Conservation (phyloP, 2,797 vertebrate species). For the Rhadinocentrus ornatus region DNA sequence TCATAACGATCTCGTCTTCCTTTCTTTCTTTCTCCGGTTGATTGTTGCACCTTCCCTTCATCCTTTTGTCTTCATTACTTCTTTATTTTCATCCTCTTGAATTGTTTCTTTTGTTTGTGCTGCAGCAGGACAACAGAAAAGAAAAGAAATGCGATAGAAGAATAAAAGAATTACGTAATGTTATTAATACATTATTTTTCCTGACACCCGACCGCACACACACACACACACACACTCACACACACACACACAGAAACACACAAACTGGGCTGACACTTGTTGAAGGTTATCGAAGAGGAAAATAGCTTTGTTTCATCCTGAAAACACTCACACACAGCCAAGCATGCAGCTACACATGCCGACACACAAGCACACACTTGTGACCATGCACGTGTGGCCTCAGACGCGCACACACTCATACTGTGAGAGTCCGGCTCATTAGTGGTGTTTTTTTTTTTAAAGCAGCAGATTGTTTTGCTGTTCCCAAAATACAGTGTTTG, state of each 20-base stretch:
- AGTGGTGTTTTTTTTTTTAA: conserved; percentile 49
- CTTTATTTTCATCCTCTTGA: not conserved
- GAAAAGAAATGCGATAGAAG: conserved; percentile 11
- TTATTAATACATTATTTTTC: conserved; percentile 36
- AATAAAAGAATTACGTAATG: conserved; percentile 35
- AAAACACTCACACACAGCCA: conserved; percentile 31
- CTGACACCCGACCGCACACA: conserved; percentile 15
- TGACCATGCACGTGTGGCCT: conserved; percentile 28
- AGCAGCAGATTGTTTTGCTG: conserved; percentile 47
- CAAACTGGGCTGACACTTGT: not conserved
- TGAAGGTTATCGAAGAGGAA: conserved; percentile 4
- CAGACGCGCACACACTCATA: conserved; percentile 19
- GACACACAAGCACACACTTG: conserved; percentile 12
- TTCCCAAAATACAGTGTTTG: conserved; percentile 58
- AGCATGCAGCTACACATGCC: not conserved
- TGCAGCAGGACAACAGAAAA: not conserved
- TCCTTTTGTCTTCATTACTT: not conserved
- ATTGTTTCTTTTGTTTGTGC: not conserved
- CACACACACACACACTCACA: conserved; percentile 13
- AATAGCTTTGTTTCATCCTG: conserved; percentile 5
- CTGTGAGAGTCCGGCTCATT: conserved; percentile 64
- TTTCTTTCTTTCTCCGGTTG: not conserved
- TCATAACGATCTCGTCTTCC: too few relatives aligned
- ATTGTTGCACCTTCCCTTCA: not conserved
- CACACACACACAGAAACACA: too few relatives aligned